These are phyloP conservation scores for Scelioninae gen. 2 DNA, from an alignment of 2,888 invertebrate genomes.

Conservation along the genomic window DNA sequence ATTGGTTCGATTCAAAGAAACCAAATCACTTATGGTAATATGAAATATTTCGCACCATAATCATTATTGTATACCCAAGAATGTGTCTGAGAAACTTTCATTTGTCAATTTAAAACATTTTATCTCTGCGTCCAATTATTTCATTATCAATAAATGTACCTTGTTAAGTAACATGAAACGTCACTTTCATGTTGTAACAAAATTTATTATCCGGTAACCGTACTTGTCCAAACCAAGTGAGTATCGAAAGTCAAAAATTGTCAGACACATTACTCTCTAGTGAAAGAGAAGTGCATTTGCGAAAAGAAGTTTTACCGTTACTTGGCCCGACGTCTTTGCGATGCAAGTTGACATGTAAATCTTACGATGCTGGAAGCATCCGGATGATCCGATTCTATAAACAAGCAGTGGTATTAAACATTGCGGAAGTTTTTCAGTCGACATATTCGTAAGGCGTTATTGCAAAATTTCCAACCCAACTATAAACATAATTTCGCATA, in stretches of 20 bases:
- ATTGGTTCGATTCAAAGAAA: too few relatives aligned
- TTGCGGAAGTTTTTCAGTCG: constrained; percentile 12
- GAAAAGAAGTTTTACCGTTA: constrained; percentile 60
- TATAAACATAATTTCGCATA: neutral
- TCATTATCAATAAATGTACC: neutral
- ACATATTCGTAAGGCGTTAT: constrained; percentile 10
- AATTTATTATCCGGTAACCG: constrained; percentile 36
- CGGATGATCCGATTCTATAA: constrained; percentile 38
- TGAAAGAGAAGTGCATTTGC: constrained; percentile 57
- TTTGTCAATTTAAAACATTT: too few relatives aligned
- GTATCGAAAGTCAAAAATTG: constrained; percentile 48
- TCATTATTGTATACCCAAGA: too few relatives aligned
- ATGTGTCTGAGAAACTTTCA: too few relatives aligned
- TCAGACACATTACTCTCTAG: constrained; percentile 41
- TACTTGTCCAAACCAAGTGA: constrained; percentile 28
- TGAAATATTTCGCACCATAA: too few relatives aligned
- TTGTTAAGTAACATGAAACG: neutral
- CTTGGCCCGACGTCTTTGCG: constrained; percentile 57
- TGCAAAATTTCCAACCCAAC: neutral
- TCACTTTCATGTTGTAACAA: too few relatives aligned
- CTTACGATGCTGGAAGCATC: constrained; percentile 42
- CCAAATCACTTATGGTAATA: too few relatives aligned
- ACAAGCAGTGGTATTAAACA: constrained; percentile 18
- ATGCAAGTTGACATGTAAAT: constrained; percentile 54
- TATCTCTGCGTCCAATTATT: too few relatives aligned